phyloP scores from a whole-genome alignment of 1,140 invertebrate genomes.

The Caenorhabditis tropicalis region DNA sequence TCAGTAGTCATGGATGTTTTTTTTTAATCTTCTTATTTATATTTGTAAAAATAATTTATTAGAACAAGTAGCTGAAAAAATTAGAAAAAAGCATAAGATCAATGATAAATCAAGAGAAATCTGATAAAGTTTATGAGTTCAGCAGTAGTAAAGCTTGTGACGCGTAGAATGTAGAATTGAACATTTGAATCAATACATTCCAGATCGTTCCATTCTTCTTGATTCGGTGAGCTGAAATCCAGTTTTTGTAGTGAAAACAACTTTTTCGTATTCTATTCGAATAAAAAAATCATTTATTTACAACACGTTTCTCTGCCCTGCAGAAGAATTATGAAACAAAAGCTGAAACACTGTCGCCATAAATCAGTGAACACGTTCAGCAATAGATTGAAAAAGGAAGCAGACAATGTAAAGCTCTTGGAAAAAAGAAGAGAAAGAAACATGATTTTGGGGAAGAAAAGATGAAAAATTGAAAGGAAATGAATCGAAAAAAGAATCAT shows the following conservation, averaged over 20 bases:
- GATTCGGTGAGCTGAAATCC: slow-evolving; percentile 24
- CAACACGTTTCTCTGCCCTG: not conserved
- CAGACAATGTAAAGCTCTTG: slow-evolving; percentile 31
- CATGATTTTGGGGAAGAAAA: not conserved
- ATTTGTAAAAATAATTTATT: too few species aligned
- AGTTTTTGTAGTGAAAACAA: not conserved
- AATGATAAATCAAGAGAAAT: too few species aligned
- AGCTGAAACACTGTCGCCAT: not conserved
- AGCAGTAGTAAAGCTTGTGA: too few species aligned
- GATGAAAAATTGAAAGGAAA: not conserved
- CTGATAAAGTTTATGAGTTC: too few species aligned
- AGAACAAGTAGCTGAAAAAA: too few species aligned
- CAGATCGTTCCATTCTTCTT: slow-evolving; percentile 22
- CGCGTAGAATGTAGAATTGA: not conserved
- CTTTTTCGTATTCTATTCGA: not conserved
- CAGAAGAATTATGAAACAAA: not conserved
- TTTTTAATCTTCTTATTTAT: too few species aligned
- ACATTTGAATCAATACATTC: not conserved
- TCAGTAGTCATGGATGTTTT: too few species aligned
- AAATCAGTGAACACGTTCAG: not conserved
- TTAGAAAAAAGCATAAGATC: too few species aligned
- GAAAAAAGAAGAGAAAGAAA: slow-evolving; percentile 8
- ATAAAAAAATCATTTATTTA: slow-evolving; percentile 3
- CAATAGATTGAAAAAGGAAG: not conserved
- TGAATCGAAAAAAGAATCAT: slow-evolving; percentile 34